Evolutionary conservation across 2,888 invertebrate genomes (phyloP), one percentile per base, ranked within the genome.

Genomic region (Panopea generosa): DNA sequence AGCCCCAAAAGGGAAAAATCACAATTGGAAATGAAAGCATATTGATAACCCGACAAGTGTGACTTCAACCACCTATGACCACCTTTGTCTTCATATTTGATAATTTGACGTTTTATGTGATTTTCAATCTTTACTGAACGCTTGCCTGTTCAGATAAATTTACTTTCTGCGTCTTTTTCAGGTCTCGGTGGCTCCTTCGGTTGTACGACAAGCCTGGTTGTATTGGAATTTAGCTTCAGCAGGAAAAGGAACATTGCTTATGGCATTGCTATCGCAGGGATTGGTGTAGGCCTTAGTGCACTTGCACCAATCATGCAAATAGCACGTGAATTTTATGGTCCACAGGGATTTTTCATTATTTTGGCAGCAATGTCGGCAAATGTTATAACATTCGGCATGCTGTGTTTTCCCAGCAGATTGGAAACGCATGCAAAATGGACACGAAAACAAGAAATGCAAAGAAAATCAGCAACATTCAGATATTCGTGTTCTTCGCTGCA

Each of bases 191-290:
- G 73, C 7, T 76, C 70, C n/a, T 53, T 71, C n/a, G 73, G 69
- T 4, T 80, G 73, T 33, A 80, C 76, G 14, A 60, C 76, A 18
- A 59, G 65, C n/a, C 59, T 80, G 33, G 76, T 76, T 18, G 80
- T 73, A 7, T 50, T 80, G 4, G 70, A 70, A 0, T 76, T 80
- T 27, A 80, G 76, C 67, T 80, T 80, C 26, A 40, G 57, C 22
- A 43, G 50, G 29, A 62, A 53, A 18, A 45, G 66, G 18, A 76
- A 73, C 38, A 38, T 77, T 7, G 76, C 80, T 14, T 55, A 73
- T 29, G 80, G 80, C 24, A 33, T 80, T n/a, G 66, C 76, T 0
- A 6, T 66, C 0, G 65, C 72, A 0, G 75, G 75, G 1, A 40
- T 66, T 0, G 79, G 79, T 0, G 56, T 71, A 20, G 79, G 79